Conservation (phyloP, 1,140 invertebrate genomes). For the Leptonema lineaticorne region DNA sequence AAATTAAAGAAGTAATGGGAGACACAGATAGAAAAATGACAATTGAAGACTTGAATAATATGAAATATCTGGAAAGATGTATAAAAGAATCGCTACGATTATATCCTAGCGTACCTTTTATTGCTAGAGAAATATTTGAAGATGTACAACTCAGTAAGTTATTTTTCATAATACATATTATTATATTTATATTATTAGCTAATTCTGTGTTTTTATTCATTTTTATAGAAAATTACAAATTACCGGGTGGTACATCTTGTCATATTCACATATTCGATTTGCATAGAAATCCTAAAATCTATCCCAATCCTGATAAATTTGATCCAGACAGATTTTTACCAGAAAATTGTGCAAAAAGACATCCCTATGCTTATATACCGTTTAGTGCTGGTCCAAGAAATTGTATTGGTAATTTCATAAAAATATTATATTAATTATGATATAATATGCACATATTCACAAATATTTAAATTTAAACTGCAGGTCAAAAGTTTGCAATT, state of each 20-base stretch:
- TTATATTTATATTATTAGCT: background rate
- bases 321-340: slow-evolving; percentile 77
- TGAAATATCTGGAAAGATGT: slow-evolving; percentile 65
- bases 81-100: slow-evolving; percentile 64
- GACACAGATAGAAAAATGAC: slow-evolving; percentile 54
- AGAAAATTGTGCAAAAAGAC: slow-evolving; percentile 58
- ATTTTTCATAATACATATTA: background rate
- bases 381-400: slow-evolving; percentile 77
- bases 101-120: slow-evolving; percentile 64
- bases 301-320: slow-evolving; percentile 70
- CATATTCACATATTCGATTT: slow-evolving; percentile 54
- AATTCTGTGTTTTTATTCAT: background rate
- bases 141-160: slow-evolving; percentile 47
- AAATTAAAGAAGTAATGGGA: slow-evolving; percentile 63
- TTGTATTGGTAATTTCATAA: slow-evolving; percentile 62
- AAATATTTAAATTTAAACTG: slow-evolving; percentile 18
- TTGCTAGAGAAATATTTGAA: slow-evolving; percentile 51
- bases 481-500: slow-evolving; percentile 75
- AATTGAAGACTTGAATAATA: slow-evolving; percentile 57
- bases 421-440: background rate
- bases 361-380: slow-evolving; percentile 70
- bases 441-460: background rate
- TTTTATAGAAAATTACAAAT: slow-evolving; percentile 23
- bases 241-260: slow-evolving; percentile 21
- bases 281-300: slow-evolving; percentile 68